Evolutionary conservation across 2,113 vertebrate species (phyloP).

Genomic region (Chaetorhynchus papuensis): DNA sequence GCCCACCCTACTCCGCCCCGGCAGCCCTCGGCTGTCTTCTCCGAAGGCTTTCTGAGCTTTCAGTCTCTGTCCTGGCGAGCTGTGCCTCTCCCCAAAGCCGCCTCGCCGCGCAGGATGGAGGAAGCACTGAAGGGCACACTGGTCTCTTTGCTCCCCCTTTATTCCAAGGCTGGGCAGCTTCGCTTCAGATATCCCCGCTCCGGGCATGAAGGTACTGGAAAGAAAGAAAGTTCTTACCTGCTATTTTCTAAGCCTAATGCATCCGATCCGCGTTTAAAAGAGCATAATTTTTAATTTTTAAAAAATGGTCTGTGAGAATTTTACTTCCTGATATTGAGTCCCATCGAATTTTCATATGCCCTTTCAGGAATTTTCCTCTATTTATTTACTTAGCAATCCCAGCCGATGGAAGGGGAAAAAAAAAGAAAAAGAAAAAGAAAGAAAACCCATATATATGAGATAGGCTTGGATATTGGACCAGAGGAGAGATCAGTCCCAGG

Average conservation of each 20-base stretch:
- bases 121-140: conserved; percentile 46
- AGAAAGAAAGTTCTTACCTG: conserved; percentile 78
- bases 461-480: conserved; percentile 1
- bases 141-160: conserved; percentile 40
- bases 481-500: conserved; percentile 37
- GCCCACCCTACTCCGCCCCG: conserved; percentile 26
- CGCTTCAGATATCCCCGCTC: conserved; percentile 25
- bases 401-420: background rate
- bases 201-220: conserved; percentile 54
- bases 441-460: background rate
- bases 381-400: conserved; percentile 37
- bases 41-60: conserved; percentile 7
- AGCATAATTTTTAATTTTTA: background rate
- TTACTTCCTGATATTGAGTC: conserved; percentile 43
- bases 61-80: conserved; percentile 50
- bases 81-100: conserved; percentile 53
- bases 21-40: conserved; percentile 39
- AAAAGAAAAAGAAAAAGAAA: background rate
- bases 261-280: conserved; percentile 17
- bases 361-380: conserved; percentile 18
- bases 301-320: background rate
- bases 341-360: conserved; percentile 37
- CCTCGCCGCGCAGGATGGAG: conserved; percentile 33
- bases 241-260: conserved; percentile 55
- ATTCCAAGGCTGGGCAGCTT: conserved; percentile 50